Evolutionary conservation across 2,113 vertebrate genomes (phyloP).

Genomic region (Limnothrissa miodon): DNA sequence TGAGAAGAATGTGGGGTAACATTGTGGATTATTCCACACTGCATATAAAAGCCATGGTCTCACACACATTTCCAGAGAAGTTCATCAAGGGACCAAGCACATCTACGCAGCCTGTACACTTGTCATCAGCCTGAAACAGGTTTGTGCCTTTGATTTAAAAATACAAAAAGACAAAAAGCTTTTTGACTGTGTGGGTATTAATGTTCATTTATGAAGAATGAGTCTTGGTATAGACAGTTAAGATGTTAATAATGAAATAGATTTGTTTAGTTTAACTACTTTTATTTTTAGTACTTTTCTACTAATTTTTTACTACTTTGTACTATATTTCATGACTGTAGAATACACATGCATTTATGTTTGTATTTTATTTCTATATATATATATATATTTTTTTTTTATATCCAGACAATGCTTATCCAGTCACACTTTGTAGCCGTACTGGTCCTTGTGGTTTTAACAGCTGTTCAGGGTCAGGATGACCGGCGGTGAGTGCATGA

Average conservation of each 20-base stretch:
- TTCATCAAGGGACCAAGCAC: neutral
- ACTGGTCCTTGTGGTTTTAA: slow-evolving; percentile 56
- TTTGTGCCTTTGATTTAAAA: slow-evolving; percentile 18
- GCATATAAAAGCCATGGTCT: slow-evolving; percentile 34
- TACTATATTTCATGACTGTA: no score
- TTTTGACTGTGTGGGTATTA: neutral
- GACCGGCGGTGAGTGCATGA: slow-evolving; percentile 57
- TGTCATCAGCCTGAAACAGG: neutral
- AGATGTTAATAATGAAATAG: neutral
- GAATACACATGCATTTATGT: neutral
- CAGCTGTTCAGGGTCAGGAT: slow-evolving; percentile 55
- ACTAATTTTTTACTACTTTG: no score
- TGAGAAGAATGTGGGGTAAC: neutral
- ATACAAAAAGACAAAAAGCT: neutral
- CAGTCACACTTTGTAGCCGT: slow-evolving; percentile 49
- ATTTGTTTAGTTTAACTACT: no score
- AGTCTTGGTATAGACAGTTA: neutral
- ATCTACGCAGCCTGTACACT: neutral
- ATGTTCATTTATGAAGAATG: neutral
- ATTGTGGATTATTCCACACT: slow-evolving; percentile 6
- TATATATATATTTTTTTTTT: neutral
- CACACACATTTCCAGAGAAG: slow-evolving; percentile 2
- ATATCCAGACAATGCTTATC: slow-evolving; percentile 37
- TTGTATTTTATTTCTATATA: no score
- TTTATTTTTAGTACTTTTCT: no score